Percentiles rank a stretch among this genome's conserved stretches.
These are phyloP conservation scores for Pseudoatta argentina DNA, from an alignment of 1,140 invertebrate species.

Conservation along the genomic window DNA sequence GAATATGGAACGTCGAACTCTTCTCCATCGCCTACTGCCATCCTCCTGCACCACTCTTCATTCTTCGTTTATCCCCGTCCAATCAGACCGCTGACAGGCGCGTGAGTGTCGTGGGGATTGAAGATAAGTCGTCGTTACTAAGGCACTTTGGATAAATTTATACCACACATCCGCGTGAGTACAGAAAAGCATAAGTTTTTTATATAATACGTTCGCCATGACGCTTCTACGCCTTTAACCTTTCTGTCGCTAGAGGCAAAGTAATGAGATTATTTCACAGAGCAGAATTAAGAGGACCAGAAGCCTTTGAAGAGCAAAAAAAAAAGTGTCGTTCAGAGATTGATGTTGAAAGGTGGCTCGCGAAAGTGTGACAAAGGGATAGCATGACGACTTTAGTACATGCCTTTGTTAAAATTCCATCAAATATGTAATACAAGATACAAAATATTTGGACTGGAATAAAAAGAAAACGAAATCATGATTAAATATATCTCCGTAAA, in stretches of 20 bases:
- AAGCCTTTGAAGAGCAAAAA: constrained; percentile 40
- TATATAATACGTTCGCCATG: background rate
- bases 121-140: background rate
- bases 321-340: background rate
- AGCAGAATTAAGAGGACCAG: constrained; percentile 50
- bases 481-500: background rate
- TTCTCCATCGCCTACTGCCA: constrained; percentile 67
- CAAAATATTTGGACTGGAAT: background rate
- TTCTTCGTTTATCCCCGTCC: constrained; percentile 18
- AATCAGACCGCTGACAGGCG: constrained; percentile 25
- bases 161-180: background rate
- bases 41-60: constrained; percentile 24
- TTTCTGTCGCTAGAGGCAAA: background rate
- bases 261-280: constrained; percentile 18
- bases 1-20: constrained; percentile 80
- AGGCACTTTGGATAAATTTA: constrained; percentile 43
- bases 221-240: background rate
- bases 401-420: background rate
- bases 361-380: background rate
- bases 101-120: constrained; percentile 18
- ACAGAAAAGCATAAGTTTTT: constrained; percentile 20
- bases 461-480: background rate
- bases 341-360: background rate
- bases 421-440: background rate
- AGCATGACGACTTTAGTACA: background rate